Base-by-base conservation (phyloP, 2,888 invertebrate genomes). In the Mimachlamys varia region DNA sequence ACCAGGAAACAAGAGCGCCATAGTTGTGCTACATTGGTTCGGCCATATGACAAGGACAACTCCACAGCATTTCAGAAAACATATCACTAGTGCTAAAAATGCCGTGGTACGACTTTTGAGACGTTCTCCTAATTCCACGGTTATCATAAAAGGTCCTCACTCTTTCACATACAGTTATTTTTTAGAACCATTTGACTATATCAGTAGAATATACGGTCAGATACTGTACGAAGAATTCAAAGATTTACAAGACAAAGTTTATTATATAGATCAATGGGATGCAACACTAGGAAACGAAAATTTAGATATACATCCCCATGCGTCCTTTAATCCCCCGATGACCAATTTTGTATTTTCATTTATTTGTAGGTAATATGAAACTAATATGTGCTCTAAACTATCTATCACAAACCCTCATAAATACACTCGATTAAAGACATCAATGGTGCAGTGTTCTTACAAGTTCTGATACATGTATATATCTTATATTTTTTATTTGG, bases 141-240 rank as follows among this genome's bases (percentile, higher is more conserved):
- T 90, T 13, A 89, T 90, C 2, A 90, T 90, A 22, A 90, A 90
- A 27, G 90, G 90, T 15, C 90, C 90, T n/a, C 90, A 90, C 88
- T 38, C 62, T 22, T 50, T 88, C 27, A 76, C 50, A 33, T 50
- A 76, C 49, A 4, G 33, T 1, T 3, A 49, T 10, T 88, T 88
- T 50, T 13, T 15, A 4, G 88, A 49, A 50, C 90, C 90, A 22
- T 50, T 88, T 49, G 90, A 90, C 33, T 90, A 27, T 27, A 44
- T 89, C 17, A 58, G 49, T 15, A 15, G 37, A 33, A 38, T 62
- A 1, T 27, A 88, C 27, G 53, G 76, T 33, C 62, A 90, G 13
- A 88, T 90, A 33, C n/a, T 90, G 19, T 90, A 76, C 33, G 76
- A 88, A n/a, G 88, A 88, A 27, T 90, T 90, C 76, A 22, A 5